These are phyloP conservation scores for Hartigia nigra DNA, from an alignment of 2,888 invertebrate species.

Conservation along the genomic window DNA sequence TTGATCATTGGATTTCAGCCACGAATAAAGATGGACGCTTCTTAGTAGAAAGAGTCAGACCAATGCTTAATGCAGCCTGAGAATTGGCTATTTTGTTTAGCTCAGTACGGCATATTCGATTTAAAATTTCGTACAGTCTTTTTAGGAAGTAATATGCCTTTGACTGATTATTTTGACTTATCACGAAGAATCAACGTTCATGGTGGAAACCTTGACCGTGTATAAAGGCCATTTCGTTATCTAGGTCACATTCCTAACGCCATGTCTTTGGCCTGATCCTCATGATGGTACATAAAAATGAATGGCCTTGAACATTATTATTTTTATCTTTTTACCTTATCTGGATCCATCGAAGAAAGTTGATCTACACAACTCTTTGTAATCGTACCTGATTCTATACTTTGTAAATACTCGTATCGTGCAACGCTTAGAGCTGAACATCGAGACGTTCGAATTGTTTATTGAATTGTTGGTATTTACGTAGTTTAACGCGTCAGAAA, in stretches of 20 bases:
- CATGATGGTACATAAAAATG: background rate
- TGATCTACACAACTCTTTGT: background rate
- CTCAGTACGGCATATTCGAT: background rate
- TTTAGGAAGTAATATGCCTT: background rate
- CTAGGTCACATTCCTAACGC: conserved; percentile 28
- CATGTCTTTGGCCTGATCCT: background rate
- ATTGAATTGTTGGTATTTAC: background rate
- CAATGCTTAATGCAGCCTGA: background rate
- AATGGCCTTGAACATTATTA: background rate
- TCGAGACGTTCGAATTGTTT: background rate
- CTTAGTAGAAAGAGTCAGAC: background rate
- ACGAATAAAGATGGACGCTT: background rate
- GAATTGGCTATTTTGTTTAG: background rate
- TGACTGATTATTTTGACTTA: background rate
- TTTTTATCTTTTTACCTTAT: background rate
- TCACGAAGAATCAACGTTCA: background rate
- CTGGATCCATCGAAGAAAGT: background rate
- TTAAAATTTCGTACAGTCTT: background rate
- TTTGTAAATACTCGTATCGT: background rate
- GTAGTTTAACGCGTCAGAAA: background rate
- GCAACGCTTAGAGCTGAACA: background rate
- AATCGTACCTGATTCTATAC: background rate
- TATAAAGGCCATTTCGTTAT: conserved; percentile 24
- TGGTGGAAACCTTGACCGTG: conserved; percentile 25
- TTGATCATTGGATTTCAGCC: conserved; percentile 23